phyloP scores from a whole-genome alignment of 2,113 vertebrate genomes.

The Psephotus haematonotus region DNA sequence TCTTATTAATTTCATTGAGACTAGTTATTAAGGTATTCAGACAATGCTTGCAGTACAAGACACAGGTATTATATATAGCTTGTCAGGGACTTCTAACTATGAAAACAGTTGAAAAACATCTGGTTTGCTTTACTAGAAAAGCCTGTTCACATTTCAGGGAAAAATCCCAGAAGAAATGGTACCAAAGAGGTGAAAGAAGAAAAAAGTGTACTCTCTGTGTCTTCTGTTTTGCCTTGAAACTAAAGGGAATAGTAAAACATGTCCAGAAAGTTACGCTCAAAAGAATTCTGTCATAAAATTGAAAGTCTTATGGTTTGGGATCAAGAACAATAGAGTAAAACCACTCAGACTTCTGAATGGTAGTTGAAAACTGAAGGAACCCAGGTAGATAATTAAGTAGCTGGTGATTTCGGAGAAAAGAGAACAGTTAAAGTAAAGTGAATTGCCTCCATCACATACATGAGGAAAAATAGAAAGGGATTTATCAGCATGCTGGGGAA shows the following conservation, averaged over 20 bases:
- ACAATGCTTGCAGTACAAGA: background rate
- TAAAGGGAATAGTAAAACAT: background rate
- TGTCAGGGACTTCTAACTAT: background rate
- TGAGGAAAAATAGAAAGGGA: background rate
- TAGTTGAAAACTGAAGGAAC: background rate
- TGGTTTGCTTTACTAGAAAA: conserved; percentile 13
- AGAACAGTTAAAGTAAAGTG: background rate
- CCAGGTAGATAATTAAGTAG: background rate
- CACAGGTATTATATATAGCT: background rate
- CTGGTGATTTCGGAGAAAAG: background rate
- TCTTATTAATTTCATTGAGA: background rate
- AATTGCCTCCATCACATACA: background rate
- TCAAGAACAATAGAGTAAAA: background rate
- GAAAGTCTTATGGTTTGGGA: background rate
- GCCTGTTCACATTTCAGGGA: background rate
- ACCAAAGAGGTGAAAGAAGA: background rate
- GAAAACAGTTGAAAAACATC: conserved; percentile 2
- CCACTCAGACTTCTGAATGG: background rate
- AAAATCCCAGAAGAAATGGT: background rate
- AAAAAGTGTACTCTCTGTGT: background rate
- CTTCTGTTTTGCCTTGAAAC: background rate
- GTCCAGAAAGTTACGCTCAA: background rate
- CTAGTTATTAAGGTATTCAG: background rate
- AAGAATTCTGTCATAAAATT: background rate
- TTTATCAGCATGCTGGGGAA: background rate